Evolutionary conservation across 2,888 invertebrate genomes (phyloP).

Genomic region (Dione juno): DNA sequence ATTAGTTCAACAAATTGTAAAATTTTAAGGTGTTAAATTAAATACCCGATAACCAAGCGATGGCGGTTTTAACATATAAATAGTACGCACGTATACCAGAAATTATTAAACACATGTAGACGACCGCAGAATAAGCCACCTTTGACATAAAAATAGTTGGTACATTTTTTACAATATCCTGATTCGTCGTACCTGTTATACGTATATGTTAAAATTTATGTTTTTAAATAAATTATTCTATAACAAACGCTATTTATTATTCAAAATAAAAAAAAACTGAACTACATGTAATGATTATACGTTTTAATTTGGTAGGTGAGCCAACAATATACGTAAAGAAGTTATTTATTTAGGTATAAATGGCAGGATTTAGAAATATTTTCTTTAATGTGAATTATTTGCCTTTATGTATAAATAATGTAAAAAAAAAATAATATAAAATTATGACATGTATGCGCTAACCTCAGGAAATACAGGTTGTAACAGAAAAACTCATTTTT

Average conservation of each 20-base stretch:
- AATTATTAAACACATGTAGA: conserved; percentile 37
- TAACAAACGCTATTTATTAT: conserved; percentile 9
- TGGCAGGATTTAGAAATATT: no score
- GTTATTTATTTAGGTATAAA: no score
- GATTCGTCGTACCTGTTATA: background rate
- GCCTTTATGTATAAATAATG: no score
- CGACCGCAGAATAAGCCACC: conserved; percentile 37
- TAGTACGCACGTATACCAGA: conserved; percentile 13
- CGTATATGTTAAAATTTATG: background rate
- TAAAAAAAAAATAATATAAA: no score
- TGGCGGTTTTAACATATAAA: conserved; percentile 30
- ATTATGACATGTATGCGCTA: no score
- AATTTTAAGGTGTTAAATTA: conserved; percentile 22
- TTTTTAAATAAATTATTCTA: background rate
- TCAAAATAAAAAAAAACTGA: background rate
- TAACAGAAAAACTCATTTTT: no score
- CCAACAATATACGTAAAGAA: background rate
- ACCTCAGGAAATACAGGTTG: no score
- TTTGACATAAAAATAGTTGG: conserved; percentile 27
- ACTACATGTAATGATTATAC: background rate
- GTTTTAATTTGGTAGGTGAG: background rate
- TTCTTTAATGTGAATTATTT: no score
- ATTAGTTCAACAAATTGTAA: background rate
- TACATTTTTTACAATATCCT: conserved; percentile 12
- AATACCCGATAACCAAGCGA: conserved; percentile 20